These are phyloP conservation scores for Philotrypesis tridentata DNA, from an alignment of 1,140 invertebrate species.

Conservation along the genomic window DNA sequence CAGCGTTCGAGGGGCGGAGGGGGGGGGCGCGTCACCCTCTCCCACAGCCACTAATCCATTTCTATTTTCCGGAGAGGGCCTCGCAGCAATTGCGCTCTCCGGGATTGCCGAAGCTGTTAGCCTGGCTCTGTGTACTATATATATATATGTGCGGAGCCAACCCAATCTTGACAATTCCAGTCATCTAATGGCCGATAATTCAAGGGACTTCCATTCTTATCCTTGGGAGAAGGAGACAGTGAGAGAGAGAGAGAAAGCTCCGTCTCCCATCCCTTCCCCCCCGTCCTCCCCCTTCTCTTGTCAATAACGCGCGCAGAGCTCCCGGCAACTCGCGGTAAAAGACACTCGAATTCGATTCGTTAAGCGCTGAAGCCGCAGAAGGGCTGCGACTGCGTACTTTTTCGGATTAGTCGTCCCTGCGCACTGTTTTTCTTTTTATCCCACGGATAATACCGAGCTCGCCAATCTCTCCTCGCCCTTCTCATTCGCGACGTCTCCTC, in stretches of 20 bases:
- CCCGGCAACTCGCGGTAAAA: too few species aligned
- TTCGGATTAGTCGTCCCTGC: not conserved
- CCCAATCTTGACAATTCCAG: slow-evolving; percentile 44
- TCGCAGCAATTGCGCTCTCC: slow-evolving; percentile 18
- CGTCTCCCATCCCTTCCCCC: too few species aligned
- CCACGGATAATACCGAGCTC: not conserved
- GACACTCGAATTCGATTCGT: slow-evolving; percentile 33
- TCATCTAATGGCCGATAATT: slow-evolving; percentile 47
- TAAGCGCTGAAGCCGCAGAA: not conserved
- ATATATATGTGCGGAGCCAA: not conserved
- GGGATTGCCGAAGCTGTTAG: slow-evolving; percentile 30
- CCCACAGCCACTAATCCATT: slow-evolving; percentile 37
- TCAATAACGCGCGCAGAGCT: not conserved
- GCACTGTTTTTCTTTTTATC: not conserved
- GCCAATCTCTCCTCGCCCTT: not conserved
- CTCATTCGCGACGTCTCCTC: not conserved
- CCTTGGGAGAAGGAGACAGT: not conserved
- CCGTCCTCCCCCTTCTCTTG: too few species aligned
- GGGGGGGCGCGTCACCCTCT: slow-evolving; percentile 5
- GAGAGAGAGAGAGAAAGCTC: not conserved
- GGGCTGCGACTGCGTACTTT: not conserved
- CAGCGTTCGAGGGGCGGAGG: not conserved
- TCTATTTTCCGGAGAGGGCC: slow-evolving; percentile 32
- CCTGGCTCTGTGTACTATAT: too few species aligned
- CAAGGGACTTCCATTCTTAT: slow-evolving; percentile 29